Conservation (phyloP, 2,797 vertebrate genomes). For the Schizopygopsis pylzovi region DNA sequence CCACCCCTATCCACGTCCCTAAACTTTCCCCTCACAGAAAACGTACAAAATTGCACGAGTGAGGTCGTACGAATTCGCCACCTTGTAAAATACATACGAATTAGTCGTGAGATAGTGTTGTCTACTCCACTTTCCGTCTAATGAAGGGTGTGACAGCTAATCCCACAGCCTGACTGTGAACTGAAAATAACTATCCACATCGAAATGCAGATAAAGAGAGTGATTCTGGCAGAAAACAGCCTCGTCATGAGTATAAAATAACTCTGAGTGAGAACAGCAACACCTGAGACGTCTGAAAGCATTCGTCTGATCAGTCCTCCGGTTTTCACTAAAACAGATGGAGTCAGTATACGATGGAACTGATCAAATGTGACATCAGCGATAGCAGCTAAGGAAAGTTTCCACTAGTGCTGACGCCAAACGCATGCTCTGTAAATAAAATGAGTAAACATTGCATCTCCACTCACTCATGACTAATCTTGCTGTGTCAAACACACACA, state of each 20-base stretch:
- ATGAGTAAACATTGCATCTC: conserved; percentile 26
- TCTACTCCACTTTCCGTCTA: background rate
- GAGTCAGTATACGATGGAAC: background rate
- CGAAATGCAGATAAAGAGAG: background rate
- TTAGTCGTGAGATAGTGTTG: background rate
- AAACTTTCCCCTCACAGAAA: background rate
- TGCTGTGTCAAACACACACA: conserved; percentile 11
- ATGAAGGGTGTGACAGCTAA: background rate
- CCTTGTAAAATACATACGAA: background rate
- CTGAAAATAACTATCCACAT: background rate
- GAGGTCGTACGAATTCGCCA: background rate
- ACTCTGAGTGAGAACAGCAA: background rate
- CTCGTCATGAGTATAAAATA: background rate
- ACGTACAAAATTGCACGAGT: background rate
- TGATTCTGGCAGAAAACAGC: background rate
- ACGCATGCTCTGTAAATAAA: conserved; percentile 5
- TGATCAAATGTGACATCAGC: background rate
- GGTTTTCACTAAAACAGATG: background rate
- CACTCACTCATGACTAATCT: conserved; percentile 30
- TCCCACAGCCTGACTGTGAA: background rate
- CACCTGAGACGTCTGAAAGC: background rate
- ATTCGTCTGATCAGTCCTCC: background rate
- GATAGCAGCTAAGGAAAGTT: background rate
- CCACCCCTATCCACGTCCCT: too few species aligned
- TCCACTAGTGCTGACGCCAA: background rate